phyloP scores from a whole-genome alignment of 2,797 vertebrate species.

The Crax fasciolata region DNA sequence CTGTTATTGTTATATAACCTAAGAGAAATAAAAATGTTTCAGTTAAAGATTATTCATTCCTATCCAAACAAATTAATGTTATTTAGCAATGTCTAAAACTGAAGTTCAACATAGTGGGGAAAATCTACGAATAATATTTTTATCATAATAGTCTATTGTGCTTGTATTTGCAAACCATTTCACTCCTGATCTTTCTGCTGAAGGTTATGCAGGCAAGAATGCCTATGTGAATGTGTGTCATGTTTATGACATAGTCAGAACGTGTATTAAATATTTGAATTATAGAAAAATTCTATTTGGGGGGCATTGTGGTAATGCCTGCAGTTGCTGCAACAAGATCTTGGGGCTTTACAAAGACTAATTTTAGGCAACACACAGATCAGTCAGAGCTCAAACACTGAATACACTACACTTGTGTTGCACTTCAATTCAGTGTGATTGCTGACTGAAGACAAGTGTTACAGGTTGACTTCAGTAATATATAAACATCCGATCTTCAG shows the following conservation, averaged over 20 bases:
- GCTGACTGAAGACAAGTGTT: background rate
- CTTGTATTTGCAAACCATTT: background rate
- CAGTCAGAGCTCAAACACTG: background rate
- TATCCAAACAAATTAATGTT: background rate
- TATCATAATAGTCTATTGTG: background rate
- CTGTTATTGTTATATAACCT: background rate
- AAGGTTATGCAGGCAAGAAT: background rate
- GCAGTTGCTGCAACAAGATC: background rate
- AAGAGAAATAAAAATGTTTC: background rate
- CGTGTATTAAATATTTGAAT: accelerated
- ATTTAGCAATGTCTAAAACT: background rate
- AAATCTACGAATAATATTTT: background rate
- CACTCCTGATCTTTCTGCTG: background rate
- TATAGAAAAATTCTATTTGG: background rate
- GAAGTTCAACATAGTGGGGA: background rate
- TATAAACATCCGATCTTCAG: background rate
- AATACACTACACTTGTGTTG: background rate
- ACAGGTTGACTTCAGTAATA: background rate
- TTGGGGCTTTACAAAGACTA: background rate
- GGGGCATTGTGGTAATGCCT: background rate
- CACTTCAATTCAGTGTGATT: background rate
- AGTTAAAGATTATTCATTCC: background rate
- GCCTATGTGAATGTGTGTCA: background rate
- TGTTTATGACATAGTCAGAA: background rate
- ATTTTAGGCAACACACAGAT: background rate